A percentile compares a stretch with the other conserved stretches of the same genome.
Conservation (phyloP, 2,888 invertebrate species). For the Clivina fossor region DNA sequence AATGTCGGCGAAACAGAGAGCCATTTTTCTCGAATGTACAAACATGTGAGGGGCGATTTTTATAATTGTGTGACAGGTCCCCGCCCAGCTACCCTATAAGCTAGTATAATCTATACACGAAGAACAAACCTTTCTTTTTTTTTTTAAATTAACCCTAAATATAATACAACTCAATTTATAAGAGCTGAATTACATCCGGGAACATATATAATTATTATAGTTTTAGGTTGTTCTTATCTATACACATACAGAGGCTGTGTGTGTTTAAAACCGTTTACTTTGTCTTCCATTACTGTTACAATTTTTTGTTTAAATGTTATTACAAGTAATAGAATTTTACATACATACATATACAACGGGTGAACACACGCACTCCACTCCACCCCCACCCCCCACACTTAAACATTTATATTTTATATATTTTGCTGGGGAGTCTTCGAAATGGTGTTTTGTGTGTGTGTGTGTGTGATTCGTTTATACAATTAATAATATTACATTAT, state of each 20-base stretch:
- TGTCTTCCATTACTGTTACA: constrained; percentile 11
- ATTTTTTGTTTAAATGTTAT: neutral
- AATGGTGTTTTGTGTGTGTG: neutral
- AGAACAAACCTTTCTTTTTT: constrained; percentile 9
- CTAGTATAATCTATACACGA: constrained; percentile 35
- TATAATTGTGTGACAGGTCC: constrained; percentile 46
- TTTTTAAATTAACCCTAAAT: no score
- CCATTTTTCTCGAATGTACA: constrained; percentile 33
- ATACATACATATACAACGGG: constrained; percentile 20
- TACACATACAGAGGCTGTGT: constrained; percentile 32
- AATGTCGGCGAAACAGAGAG: constrained; percentile 33
- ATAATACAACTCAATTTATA: neutral
- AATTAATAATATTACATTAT: constrained; percentile 31
- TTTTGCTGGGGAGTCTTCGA: no score
- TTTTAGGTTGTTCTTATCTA: constrained; percentile 7
- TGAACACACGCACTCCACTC: constrained; percentile 23
- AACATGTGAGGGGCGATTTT: constrained; percentile 25
- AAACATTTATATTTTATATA: no score
- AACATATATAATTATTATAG: neutral
- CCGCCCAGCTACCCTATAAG: constrained; percentile 56
- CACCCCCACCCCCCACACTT: no score
- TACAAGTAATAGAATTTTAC: constrained; percentile 22
- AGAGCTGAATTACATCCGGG: neutral
- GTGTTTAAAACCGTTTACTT: constrained; percentile 5
- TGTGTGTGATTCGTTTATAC: constrained; percentile 16